Evolutionary conservation across 2,797 vertebrate genomes (phyloP).

Genomic region (Channallabes apus): DNA sequence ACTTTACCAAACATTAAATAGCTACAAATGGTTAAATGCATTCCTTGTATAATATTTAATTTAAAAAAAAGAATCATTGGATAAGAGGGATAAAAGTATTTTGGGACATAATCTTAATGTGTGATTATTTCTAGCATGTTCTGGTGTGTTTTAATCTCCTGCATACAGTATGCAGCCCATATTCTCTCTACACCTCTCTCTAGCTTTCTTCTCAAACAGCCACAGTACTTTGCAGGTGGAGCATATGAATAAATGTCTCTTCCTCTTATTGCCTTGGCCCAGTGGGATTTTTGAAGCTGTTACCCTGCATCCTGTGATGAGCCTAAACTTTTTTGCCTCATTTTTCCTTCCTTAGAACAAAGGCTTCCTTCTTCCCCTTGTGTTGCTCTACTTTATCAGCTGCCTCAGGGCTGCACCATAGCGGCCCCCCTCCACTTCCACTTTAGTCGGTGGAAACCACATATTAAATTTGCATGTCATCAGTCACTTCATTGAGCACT

Average conservation of each 20-base stretch:
- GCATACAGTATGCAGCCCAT: background rate
- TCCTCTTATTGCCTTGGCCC: conserved; percentile 23
- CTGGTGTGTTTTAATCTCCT: background rate
- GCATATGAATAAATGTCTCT: conserved; percentile 31
- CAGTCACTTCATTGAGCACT: conserved; percentile 75
- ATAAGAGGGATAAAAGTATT: background rate
- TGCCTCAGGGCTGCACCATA: conserved; percentile 71
- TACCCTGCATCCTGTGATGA: conserved; percentile 63
- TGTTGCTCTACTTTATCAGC: conserved; percentile 79
- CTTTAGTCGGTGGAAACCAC: conserved; percentile 75
- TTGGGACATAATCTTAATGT: background rate
- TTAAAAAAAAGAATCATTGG: background rate
- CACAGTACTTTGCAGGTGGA: conserved; percentile 37
- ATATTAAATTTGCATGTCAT: conserved; percentile 77
- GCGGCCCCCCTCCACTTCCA: conserved; percentile 64
- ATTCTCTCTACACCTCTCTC: background rate
- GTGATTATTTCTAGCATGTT: conserved; percentile 11
- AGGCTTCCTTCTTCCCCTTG: conserved; percentile 67
- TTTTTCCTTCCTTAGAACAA: conserved; percentile 59
- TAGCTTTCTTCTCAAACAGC: background rate
- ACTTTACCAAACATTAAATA: background rate
- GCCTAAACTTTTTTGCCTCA: conserved; percentile 63
- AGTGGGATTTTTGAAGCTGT: conserved; percentile 53
- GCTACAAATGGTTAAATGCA: background rate
- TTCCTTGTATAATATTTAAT: background rate